Conservation (phyloP, 2,113 vertebrate species). For the Stigmatopora nigra region DNA sequence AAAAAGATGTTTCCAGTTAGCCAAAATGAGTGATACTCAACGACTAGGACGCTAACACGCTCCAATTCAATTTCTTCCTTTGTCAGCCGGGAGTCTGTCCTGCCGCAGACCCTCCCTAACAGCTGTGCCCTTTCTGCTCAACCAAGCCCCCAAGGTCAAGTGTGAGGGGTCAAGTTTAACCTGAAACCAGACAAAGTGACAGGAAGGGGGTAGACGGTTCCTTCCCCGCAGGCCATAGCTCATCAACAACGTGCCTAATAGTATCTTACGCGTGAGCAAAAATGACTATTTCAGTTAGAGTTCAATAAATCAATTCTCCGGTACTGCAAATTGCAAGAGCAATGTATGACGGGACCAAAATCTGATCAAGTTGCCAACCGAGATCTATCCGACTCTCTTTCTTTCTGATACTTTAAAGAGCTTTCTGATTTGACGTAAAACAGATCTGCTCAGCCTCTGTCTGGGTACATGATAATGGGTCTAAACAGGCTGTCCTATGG, state of each 20-base stretch:
- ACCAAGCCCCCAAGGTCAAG: slow-evolving; percentile 59
- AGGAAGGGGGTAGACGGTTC: slow-evolving; percentile 19
- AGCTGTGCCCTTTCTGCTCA: slow-evolving; percentile 56
- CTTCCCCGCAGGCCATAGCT: slow-evolving; percentile 20
- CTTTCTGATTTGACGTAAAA: slow-evolving; percentile 17
- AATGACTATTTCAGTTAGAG: not conserved
- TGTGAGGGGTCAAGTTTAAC: slow-evolving; percentile 68
- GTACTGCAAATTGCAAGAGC: slow-evolving; percentile 7
- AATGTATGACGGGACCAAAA: slow-evolving; percentile 3
- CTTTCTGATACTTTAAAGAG: slow-evolving; percentile 12
- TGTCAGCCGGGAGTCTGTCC: slow-evolving; percentile 56
- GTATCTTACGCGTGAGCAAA: not conserved
- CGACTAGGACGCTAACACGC: slow-evolving; percentile 62
- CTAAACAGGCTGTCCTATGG: slow-evolving; percentile 19
- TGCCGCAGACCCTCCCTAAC: slow-evolving; percentile 55
- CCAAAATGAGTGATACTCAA: slow-evolving; percentile 62
- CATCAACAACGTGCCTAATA: slow-evolving; percentile 8
- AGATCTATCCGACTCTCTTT: slow-evolving; percentile 3
- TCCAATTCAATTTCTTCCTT: slow-evolving; percentile 65
- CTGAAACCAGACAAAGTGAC: slow-evolving; percentile 55
- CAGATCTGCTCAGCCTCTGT: slow-evolving; percentile 5
- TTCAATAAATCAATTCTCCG: not conserved
- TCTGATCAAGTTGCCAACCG: slow-evolving; percentile 16
- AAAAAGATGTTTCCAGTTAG: slow-evolving; percentile 67
- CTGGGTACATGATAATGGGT: slow-evolving; percentile 19